These are phyloP conservation scores for Leptinotarsa undecemlineata DNA, from an alignment of 1,140 invertebrate genomes.

Conservation along the genomic window DNA sequence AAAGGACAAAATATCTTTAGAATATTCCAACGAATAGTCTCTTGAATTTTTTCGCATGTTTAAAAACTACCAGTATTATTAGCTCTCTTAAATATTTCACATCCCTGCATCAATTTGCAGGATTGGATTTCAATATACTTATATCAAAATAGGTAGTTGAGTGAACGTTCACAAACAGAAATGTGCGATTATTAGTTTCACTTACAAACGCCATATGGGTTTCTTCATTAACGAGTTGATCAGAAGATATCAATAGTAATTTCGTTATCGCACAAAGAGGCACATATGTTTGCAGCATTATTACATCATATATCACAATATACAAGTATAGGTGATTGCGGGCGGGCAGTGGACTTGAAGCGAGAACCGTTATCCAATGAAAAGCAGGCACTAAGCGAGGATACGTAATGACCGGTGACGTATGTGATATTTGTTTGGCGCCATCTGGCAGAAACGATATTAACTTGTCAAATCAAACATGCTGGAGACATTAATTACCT, in stretches of 20 bases:
- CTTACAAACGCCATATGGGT: slow-evolving; percentile 43
- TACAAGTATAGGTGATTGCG: slow-evolving; percentile 53
- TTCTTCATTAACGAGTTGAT: slow-evolving; percentile 55
- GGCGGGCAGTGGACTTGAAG: slow-evolving; percentile 46
- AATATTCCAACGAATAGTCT: no score
- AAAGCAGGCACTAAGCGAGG: slow-evolving; percentile 29
- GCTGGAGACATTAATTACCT: slow-evolving; percentile 53
- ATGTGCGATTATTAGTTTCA: slow-evolving; percentile 4
- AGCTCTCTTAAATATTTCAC: no score
- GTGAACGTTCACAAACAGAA: neutral
- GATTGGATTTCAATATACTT: no score
- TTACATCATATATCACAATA: slow-evolving; percentile 55
- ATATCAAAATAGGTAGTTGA: neutral
- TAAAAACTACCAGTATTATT: no score
- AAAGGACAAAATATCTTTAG: no score
- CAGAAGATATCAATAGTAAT: slow-evolving; percentile 53
- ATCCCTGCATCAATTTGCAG: no score
- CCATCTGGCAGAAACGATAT: slow-evolving; percentile 55
- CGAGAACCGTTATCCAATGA: slow-evolving; percentile 32
- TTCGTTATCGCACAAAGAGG: slow-evolving; percentile 52
- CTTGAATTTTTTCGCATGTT: no score
- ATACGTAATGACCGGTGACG: slow-evolving; percentile 54
- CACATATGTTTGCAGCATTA: slow-evolving; percentile 55
- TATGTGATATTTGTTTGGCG: slow-evolving; percentile 57
- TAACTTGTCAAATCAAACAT: slow-evolving; percentile 57